Evolutionary conservation across 2,888 invertebrate genomes (phyloP), one percentile per base, ranked within the genome.

Genomic region (Ferdinandea cuprea): DNA sequence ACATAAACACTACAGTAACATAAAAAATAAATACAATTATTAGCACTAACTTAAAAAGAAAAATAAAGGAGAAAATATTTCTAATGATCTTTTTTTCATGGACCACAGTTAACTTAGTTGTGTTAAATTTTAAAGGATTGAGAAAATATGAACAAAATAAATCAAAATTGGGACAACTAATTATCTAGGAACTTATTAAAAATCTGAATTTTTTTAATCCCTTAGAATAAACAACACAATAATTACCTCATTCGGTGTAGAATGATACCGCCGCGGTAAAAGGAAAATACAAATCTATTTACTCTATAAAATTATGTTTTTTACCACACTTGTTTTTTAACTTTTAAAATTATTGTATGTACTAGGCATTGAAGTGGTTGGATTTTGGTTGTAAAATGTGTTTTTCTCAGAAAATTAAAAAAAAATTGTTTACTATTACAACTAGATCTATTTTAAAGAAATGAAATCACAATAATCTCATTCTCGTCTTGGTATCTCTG

Each of bases 401-500:
- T 54, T 11, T 56, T 46, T n/a, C 17, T 13, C 15, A 19, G 19
- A 17, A 46, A 19, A 46, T 7, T n/a, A n/a, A n/a, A 46, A 19
- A 21, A 68, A 46, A 56, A 61, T 32, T n/a, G n/a, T n/a, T 56
- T 63, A 69, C 50, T 69, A 69, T 46, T 56, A 52, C 32, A 80
- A 63, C 42, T 80, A 74, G 25, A 74, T 50, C 69, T 69, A 48
- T 54, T 37, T 58, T 25, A 42, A 40, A 65, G 48, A 74, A 74
- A 65, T 74, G 80, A 80, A 69, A 74, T 65, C 80, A n/a, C 13
- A 37, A 58, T n/a, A n/a, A n/a, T n/a, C 74, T 59, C 80, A 80
- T 71, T 74, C 30, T 80, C n/a, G 73, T 68, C 54, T 80, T 65
- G 13, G 11, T 25, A 13, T 30, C 25, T 32, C 35, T 17, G 9